Evolutionary conservation across 2,888 invertebrate species (phyloP).

Genomic region (Smittia aterrima): DNA sequence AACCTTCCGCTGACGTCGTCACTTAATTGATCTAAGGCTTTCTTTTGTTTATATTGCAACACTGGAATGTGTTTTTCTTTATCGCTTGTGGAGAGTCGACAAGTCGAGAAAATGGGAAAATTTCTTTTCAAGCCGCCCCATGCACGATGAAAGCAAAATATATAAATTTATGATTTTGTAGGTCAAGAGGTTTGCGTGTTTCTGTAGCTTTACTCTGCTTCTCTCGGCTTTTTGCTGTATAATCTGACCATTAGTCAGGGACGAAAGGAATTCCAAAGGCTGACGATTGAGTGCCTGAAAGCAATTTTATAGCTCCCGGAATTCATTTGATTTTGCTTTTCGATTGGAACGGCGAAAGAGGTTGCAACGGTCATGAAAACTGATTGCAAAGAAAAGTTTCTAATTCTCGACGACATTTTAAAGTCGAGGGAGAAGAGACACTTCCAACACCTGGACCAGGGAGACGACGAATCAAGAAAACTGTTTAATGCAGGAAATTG

Average conservation of each 20-base stretch:
- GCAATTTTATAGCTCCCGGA: neutral
- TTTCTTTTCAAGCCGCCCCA: neutral
- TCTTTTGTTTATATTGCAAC: slow-evolving; percentile 1
- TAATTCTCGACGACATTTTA: neutral
- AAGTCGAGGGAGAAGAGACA: neutral
- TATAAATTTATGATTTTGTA: slow-evolving; percentile 17
- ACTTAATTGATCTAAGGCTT: neutral
- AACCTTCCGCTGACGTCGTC: neutral
- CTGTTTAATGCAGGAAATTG: slow-evolving; percentile 5
- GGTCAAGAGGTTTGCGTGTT: slow-evolving; percentile 26
- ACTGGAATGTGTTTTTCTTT: neutral
- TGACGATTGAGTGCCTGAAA: slow-evolving; percentile 3
- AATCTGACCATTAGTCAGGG: slow-evolving; percentile 22
- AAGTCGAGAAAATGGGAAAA: neutral
- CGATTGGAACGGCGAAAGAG: neutral
- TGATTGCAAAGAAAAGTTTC: slow-evolving; percentile 5
- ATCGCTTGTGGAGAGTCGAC: slow-evolving; percentile 9
- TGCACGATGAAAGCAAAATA: neutral
- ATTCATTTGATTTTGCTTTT: neutral
- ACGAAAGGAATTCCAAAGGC: neutral
- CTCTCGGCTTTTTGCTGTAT: slow-evolving; percentile 3
- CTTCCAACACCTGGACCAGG: neutral
- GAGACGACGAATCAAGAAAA: neutral
- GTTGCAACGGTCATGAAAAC: neutral
- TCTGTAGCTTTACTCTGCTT: neutral